Evolutionary conservation across 2,113 vertebrate species (phyloP).

Genomic region (Prietella phreatophila): DNA sequence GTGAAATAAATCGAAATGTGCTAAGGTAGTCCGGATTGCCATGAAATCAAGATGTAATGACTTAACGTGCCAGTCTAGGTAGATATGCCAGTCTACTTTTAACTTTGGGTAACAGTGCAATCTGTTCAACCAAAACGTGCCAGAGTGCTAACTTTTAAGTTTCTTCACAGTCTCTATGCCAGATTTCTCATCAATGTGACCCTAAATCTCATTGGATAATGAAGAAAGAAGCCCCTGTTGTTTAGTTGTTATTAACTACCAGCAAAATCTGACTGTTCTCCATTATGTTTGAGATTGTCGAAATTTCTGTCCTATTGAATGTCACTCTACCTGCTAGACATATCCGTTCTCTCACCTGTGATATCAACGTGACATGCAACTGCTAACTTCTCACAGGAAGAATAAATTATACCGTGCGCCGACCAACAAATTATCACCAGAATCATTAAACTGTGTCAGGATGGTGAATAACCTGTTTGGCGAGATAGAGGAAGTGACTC

Average conservation of each 20-base stretch:
- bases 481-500: not conserved
- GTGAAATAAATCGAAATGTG: not conserved
- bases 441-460: not conserved
- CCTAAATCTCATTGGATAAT: not conserved
- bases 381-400: not conserved
- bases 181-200: not conserved
- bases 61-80: too few species aligned
- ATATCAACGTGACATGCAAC: not conserved
- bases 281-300: not conserved
- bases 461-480: not conserved
- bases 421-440: not conserved
- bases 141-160: too few species aligned
- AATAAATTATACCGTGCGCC: not conserved
- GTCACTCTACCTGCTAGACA: not conserved
- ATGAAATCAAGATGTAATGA: not conserved
- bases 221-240: not conserved
- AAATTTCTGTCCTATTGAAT: not conserved
- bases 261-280: not conserved
- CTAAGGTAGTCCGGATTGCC: not conserved
- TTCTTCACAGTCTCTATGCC: too few species aligned
- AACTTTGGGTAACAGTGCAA: not conserved
- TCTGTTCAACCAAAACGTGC: not conserved
- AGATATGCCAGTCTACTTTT: not conserved
- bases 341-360: not conserved
- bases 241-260: not conserved